Base-by-base conservation (phyloP, 2,113 vertebrate genomes). In the Chroicocephalus ridibundus region DNA sequence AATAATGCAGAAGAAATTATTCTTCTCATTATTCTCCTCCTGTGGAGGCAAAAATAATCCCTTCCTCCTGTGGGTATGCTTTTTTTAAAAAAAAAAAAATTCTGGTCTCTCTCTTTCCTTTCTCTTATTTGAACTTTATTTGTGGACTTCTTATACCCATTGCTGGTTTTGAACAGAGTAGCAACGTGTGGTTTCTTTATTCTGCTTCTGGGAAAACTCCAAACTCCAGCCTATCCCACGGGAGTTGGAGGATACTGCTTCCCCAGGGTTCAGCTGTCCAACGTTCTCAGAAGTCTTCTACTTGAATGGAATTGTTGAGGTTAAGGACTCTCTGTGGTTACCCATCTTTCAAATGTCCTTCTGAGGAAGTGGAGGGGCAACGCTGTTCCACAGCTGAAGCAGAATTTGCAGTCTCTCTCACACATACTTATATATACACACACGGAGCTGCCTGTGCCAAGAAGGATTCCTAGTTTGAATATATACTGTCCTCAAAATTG, bases 351-450 rank as follows among this genome's bases (percentile, higher is more conserved):
- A 46, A 71, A 44, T 62, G 34, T 52, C 47, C 46, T 58, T 88
- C 54, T 61, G 29, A 95, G 36, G 58, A 84, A 85, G 51, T 19
- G 15, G 55, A 88, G 15, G 51, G 84, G 22, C 60, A 42, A 8
- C 13, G 16, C 18, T 4, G 9, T 89, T 76, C 68, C 38, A 54
- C 24, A n/a, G 34, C 14, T 68, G 51, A 75, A 44, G 26, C 9
- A 52, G 57, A 66, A 54, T 75, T 83, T 80, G 46, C 34, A 52
- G 81, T 57, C 55, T 74, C 31, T 74, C 11, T 32, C 32, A 11
- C 20, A 15, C 19, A 21, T 9, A 46, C 1, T 49, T 5, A 27
- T 4, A 10, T 3, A 14, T 7, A 24, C 16, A 20, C 2, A 1
- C 4, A 6, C 12, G 1, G 52, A 84, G 25, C 24, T 70, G 36